These are phyloP conservation scores for Lanius collurio DNA, from an alignment of 2,113 vertebrate species.

Conservation along the genomic window DNA sequence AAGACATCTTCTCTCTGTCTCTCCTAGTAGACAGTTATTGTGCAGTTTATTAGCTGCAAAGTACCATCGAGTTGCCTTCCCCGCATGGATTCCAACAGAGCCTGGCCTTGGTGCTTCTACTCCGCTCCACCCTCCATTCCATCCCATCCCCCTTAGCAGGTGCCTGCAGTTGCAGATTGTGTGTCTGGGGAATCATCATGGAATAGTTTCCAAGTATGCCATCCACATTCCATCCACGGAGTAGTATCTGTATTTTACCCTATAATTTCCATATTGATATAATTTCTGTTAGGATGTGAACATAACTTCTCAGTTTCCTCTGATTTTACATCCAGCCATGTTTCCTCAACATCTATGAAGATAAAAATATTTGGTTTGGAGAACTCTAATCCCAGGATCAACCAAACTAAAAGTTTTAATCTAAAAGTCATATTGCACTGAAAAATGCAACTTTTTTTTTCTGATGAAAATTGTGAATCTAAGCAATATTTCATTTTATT, in stretches of 20 bases:
- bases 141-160: neutral
- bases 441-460: neutral
- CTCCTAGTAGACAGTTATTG: neutral
- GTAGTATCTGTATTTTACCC: neutral
- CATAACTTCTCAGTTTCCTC: neutral
- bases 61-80: neutral
- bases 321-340: neutral
- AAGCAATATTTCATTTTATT: neutral
- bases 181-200: neutral
- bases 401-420: neutral
- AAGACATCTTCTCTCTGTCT: neutral
- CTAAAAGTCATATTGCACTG: neutral
- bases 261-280: neutral
- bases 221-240: neutral
- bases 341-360: neutral
- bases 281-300: neutral
- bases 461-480: neutral
- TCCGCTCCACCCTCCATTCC: neutral
- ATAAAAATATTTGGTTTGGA: neutral
- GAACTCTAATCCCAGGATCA: neutral
- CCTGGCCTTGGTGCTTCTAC: neutral
- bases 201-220: fast-evolving
- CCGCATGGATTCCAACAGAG: neutral
- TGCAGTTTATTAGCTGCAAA: neutral
- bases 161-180: neutral